Evolutionary conservation across 2,113 vertebrate species (phyloP).

Genomic region (Sturnus vulgaris): DNA sequence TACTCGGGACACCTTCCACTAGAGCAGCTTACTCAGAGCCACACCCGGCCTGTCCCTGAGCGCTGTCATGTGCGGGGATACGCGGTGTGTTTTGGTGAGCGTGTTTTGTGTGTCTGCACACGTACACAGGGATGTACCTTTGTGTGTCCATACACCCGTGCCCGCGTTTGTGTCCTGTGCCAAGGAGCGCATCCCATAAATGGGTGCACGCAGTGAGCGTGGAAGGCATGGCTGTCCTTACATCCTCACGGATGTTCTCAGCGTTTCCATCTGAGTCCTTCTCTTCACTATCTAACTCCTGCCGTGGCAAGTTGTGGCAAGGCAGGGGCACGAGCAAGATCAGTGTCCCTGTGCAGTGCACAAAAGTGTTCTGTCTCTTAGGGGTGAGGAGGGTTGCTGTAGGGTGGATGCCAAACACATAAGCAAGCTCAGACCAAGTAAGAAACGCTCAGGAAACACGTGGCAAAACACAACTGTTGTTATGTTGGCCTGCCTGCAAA

Average conservation of each 20-base stretch:
- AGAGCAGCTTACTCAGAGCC: background rate
- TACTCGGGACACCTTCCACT: background rate
- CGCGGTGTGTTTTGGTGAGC: fast-evolving
- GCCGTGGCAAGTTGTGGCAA: fast-evolving
- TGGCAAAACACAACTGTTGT: background rate
- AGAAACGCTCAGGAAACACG: background rate
- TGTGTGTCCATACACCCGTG: fast-evolving
- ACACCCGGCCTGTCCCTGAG: background rate
- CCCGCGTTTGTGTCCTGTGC: background rate
- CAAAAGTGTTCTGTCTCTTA: background rate
- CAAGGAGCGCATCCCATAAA: fast-evolving
- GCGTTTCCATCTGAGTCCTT: fast-evolving
- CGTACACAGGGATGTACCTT: fast-evolving
- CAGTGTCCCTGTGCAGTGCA: too few relatives aligned
- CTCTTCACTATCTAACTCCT: background rate
- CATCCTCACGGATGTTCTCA: fast-evolving
- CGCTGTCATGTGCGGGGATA: fast-evolving
- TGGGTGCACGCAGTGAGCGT: fast-evolving
- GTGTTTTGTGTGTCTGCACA: too few relatives aligned
- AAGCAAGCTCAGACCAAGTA: background rate
- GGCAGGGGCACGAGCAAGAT: background rate
- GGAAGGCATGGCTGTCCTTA: background rate
- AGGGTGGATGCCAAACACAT: background rate
- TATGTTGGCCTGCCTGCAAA: background rate
- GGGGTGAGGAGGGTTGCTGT: fast-evolving